Conservation (phyloP, 30 jellyfish, hydroid and myxozoan genomes). For the Cassiopea andromeda region DNA sequence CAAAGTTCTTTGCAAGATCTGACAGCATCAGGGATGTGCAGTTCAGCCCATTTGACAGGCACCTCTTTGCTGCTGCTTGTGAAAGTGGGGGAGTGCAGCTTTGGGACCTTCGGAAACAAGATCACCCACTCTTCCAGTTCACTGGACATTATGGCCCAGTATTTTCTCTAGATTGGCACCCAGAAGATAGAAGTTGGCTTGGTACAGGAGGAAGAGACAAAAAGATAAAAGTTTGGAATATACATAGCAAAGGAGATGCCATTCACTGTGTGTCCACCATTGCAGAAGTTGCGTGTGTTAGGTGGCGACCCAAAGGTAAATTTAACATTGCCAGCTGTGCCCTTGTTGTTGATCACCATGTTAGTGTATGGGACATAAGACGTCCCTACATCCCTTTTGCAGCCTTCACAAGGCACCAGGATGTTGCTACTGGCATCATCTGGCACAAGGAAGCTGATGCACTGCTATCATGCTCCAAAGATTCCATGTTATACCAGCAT, state of each 20-base stretch:
- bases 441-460: constrained; percentile 96
- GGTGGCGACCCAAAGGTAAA: constrained; percentile 94
- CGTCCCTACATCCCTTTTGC: constrained; percentile 97
- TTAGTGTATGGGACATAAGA: constrained; percentile 95
- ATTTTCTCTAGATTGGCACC: constrained; percentile 96
- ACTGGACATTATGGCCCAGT: constrained; percentile 96
- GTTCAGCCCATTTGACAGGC: constrained; percentile 88
- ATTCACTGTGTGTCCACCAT: constrained; percentile 84
- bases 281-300: constrained; percentile 94
- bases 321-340: constrained; percentile 97
- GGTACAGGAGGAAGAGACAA: constrained; percentile 99
- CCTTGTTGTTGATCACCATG: constrained; percentile 87
- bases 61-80: constrained; percentile 94
- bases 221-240: constrained; percentile 91
- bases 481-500: constrained; percentile 78
- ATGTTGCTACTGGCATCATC: constrained; percentile 90
- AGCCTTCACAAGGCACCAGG: constrained; percentile 89
- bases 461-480: constrained; percentile 90
- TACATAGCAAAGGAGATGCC: constrained; percentile 72
- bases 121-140: constrained; percentile 68
- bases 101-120: constrained; percentile 93
- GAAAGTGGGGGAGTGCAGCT: constrained; percentile 96
- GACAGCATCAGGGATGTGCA: constrained; percentile 96
- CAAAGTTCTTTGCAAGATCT: constrained; percentile 85
- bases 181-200: constrained; percentile 91